A percentile compares a stretch with the other conserved stretches of the same genome.
Evolutionary conservation across 2,113 vertebrate species (phyloP).

Genomic region (Upupa epops): DNA sequence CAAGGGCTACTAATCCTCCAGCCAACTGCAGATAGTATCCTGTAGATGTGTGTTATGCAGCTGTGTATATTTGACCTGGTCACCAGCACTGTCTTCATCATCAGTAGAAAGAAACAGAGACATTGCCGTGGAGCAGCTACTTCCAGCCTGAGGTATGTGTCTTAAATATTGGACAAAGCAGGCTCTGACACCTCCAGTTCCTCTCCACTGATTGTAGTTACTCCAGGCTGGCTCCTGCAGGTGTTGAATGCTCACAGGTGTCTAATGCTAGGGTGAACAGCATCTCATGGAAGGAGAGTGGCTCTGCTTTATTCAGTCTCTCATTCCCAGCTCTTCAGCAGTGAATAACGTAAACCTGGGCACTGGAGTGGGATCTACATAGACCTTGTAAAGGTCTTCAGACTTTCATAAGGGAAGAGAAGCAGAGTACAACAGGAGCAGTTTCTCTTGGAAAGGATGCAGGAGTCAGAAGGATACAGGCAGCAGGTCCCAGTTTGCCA

Average conservation of each 20-base stretch:
- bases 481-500: background rate
- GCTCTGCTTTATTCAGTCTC: background rate
- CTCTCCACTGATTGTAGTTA: background rate
- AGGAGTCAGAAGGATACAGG: background rate
- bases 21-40: background rate
- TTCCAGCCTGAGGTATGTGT: background rate
- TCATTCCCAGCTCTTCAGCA: background rate
- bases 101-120: background rate
- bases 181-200: background rate
- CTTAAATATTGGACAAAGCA: background rate
- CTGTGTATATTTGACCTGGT: background rate
- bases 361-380: background rate
- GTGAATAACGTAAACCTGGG: background rate
- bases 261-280: background rate
- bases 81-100: background rate
- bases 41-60: background rate
- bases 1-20: background rate
- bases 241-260: background rate
- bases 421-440: background rate
- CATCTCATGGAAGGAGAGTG: background rate
- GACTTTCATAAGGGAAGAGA: background rate
- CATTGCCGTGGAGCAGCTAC: background rate
- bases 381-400: background rate
- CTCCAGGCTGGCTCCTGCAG: background rate
- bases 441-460: background rate